Base-by-base conservation (phyloP, 1,140 invertebrate genomes). In the Adelges cooleyi region DNA sequence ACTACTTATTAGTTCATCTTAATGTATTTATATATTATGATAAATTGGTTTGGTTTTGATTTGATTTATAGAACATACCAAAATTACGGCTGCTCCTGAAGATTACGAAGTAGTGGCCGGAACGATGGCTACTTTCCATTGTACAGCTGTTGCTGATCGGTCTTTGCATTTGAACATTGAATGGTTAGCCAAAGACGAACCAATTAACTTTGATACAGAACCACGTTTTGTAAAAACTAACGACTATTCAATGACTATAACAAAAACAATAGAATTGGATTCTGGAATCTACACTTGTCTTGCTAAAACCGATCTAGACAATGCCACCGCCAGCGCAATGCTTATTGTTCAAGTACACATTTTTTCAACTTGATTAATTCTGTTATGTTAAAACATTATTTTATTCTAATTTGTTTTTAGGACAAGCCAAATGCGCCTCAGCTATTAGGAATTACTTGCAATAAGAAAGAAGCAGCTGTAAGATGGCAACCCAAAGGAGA, bases 211-310 rank as follows among this genome's bases (percentile, higher is more conserved):
- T 71, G 89, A 92, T 56, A 77, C 80, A 62, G 85, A 92, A 74
- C 89, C 90, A 29, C 81, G 89, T 42, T 92, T 90, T 73, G 80
- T 88, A 1, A 81, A 84, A 73, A 84, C 85, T 59, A 87, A 87
- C 69, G 92, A 97, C 77, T 90, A 91, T 73, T 96, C 95, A 0
- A 77, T 99, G 53, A 90, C 89, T 9, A 95, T 99, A 59, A 87
- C 89, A 8, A 93, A 95, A 76, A 95, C 93, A 13, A 89, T 85
- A 23, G 93, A 95, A 76, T 75, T 95, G 54, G 93, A 98, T 77
- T 95, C 95, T 10, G 95, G 94, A 13, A 83, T 82, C 49, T 98
- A 98, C 72, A 97, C 94, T 0, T 99, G 96, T 77, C 82, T 95
- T n/a, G 95, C 95, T 1, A 81, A 79, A 44, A 98, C 95, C 2